Evolutionary conservation across 2,888 invertebrate species (phyloP).

Genomic region (Cheilosia soror): DNA sequence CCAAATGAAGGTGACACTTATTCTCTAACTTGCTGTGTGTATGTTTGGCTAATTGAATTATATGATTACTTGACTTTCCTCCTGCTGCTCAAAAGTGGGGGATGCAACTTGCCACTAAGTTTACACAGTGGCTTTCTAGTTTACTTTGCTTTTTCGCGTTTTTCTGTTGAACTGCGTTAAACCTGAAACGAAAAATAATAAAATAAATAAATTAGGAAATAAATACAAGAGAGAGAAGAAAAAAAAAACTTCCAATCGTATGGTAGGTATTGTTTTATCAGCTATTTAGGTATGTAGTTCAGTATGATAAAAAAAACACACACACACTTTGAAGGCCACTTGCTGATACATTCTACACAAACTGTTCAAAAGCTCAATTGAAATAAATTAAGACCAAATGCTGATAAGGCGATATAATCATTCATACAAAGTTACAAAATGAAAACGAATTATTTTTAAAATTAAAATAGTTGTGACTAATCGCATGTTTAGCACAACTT

Average conservation of each 20-base stretch:
- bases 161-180: slow-evolving; percentile 13
- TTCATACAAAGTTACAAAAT: slow-evolving; percentile 11
- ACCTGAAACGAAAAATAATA: slow-evolving; percentile 44
- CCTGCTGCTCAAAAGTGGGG: slow-evolving; percentile 1
- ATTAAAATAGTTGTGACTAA: slow-evolving; percentile 1
- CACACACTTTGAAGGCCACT: slow-evolving; percentile 24
- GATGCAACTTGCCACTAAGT: slow-evolving; percentile 41
- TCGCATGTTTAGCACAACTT: too few species aligned
- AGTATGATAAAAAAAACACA: slow-evolving; percentile 17
- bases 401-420: slow-evolving; percentile 38
- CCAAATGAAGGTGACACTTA: slow-evolving; percentile 40
- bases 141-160: slow-evolving; percentile 21
- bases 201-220: background rate
- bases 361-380: slow-evolving; percentile 14
- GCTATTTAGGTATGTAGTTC: background rate
- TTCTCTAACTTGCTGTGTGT: background rate
- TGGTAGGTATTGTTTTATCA: slow-evolving; percentile 9
- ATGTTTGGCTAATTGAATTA: slow-evolving; percentile 63
- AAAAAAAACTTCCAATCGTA: background rate
- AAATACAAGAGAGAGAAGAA: background rate
- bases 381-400: slow-evolving; percentile 7
- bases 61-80: slow-evolving; percentile 50
- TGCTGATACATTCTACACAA: slow-evolving; percentile 23
- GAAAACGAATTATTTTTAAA: background rate
- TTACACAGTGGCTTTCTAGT: slow-evolving; percentile 23